These are phyloP conservation scores for Muntiacus reevesi DNA, from an alignment of 2,113 vertebrate species.

Conservation along the genomic window DNA sequence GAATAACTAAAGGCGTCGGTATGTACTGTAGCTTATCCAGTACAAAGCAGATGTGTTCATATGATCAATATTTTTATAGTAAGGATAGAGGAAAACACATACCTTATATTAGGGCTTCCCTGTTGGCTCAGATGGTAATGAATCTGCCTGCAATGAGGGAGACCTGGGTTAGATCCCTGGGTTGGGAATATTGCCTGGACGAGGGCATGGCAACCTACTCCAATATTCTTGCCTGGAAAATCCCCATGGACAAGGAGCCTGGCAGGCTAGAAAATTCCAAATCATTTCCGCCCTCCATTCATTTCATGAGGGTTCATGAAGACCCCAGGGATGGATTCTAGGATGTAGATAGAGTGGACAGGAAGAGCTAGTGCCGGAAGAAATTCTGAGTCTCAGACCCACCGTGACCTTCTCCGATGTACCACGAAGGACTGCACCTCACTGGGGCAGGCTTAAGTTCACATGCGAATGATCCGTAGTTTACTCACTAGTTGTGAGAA, in stretches of 20 bases:
- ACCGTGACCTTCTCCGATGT: fast-evolving
- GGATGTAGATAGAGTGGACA: background rate
- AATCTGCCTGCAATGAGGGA: too few relatives aligned
- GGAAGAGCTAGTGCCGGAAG: background rate
- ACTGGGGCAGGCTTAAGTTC: background rate
- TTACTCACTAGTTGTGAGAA: background rate
- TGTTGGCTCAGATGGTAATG: too few relatives aligned
- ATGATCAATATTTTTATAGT: background rate
- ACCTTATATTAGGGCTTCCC: too few relatives aligned
- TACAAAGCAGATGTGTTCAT: background rate
- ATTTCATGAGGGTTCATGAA: too few relatives aligned
- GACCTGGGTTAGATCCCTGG: too few relatives aligned
- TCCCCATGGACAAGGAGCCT: too few relatives aligned
- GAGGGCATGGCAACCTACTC: too few relatives aligned
- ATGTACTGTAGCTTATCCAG: fast-evolving
- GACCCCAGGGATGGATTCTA: background rate
- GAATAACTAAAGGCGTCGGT: fast-evolving
- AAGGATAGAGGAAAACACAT: background rate
- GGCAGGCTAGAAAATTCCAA: too few relatives aligned
- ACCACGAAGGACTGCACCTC: background rate
- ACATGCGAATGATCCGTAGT: fast-evolving
- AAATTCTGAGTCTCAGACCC: background rate
- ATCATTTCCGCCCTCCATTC: too few relatives aligned
- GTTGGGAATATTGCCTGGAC: too few relatives aligned
- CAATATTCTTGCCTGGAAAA: too few relatives aligned